Evolutionary conservation across 2,113 vertebrate genomes (phyloP), one percentile per base, ranked within the genome.

Genomic region (Pteronura brasiliensis): DNA sequence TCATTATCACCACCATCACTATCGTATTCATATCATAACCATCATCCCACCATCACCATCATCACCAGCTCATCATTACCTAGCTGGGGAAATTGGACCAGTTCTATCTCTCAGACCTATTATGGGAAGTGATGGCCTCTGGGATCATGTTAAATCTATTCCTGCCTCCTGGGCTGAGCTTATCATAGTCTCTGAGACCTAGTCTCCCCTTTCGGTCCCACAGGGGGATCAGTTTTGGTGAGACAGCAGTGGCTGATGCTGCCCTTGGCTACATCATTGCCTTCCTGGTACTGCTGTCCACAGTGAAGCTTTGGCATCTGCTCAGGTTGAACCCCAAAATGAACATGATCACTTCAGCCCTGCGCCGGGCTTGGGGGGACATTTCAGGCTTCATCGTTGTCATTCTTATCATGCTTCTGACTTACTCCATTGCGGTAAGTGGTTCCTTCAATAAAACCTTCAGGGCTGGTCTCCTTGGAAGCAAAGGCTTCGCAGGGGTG

Each of bases 241-340:
- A 99, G 98, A 99, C 99, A 1, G 99, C 99, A 0, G 98, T 98
- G 63, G 99, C 99, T 0, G 99, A 99, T 34, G 99, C 99, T 36
- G 99, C 98, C 88, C 99, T 99, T 85, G 99, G 99, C 80, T 99
- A 99, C 98, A 98, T 99, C 96, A 99, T 99, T 77, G 99, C 99
- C 3, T 99, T 99, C 98, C 98, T 99, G 93, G 99, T 99, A 83
- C 99, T 99, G 79, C 98, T 99, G 96, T 99, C 99, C 95, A 99
- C 99, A 3, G 98, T 99, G 97, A 99, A 99, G 97, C 98, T 99
- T 95, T 99, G 99, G 99, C 99, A 99, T 95, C 99, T 99, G 94
- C 98, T 99, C 98, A 99, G 99, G 97, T 98, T 99, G 97, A 99
- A 99, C 97, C 99, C 99, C 69, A 99, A 99, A 93, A 98, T 99